A percentile compares a stretch with the other conserved stretches of the same genome.
Evolutionary conservation across 2,113 vertebrate genomes (phyloP).

Genomic region (Perca flavescens): DNA sequence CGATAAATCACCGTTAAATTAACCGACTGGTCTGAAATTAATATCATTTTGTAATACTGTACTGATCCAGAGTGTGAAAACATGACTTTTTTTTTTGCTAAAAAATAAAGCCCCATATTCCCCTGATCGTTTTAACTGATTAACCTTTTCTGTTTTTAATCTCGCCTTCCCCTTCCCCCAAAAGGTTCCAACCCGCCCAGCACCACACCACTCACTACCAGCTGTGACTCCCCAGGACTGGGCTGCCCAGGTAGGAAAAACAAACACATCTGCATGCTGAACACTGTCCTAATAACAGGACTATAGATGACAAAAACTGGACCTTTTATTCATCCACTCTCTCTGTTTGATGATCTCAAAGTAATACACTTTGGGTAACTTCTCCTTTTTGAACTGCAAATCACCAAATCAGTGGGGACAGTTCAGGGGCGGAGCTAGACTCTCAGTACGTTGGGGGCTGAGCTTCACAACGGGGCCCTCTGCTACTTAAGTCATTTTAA

Average conservation of each 20-base stretch:
- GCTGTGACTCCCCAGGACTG: constrained; percentile 86
- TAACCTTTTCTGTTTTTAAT: constrained; percentile 34
- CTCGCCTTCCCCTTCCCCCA: not conserved
- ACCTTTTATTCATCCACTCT: not conserved
- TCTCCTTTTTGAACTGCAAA: not conserved
- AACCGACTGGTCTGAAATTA: too few species aligned
- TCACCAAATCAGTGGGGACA: too few species aligned
- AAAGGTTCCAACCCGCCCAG: constrained; percentile 88
- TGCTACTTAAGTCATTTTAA: too few species aligned
- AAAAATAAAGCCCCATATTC: not conserved
- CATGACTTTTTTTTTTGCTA: not conserved
- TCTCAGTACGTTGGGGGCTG: too few species aligned
- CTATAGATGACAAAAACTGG: not conserved
- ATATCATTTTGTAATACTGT: not conserved
- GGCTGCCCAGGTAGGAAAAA: constrained; percentile 92
- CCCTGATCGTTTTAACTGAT: not conserved
- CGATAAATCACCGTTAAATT: too few species aligned
- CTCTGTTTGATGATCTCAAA: not conserved
- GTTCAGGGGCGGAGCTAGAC: too few species aligned
- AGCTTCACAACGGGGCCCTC: too few species aligned
- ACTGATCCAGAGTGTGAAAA: not conserved
- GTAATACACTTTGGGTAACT: not conserved
- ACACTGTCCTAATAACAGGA: not conserved
- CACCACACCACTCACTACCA: constrained; percentile 82
- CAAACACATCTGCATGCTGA: not conserved